Evolutionary conservation across 2,888 invertebrate genomes (phyloP), one percentile per base, ranked within the genome.

Genomic region (Agrotis ipsilon): DNA sequence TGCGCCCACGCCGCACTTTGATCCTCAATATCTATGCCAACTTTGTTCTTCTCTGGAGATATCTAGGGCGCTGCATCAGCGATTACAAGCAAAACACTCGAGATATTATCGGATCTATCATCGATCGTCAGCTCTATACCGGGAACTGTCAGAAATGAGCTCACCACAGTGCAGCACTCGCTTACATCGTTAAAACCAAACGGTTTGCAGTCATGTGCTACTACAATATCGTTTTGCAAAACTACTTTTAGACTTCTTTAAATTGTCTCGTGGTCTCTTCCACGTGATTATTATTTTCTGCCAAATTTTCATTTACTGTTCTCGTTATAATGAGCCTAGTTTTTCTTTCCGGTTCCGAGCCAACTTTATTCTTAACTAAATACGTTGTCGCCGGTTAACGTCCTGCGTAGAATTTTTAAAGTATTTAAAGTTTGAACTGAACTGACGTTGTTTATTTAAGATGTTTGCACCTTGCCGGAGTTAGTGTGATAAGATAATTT

Each of bases 1-100:
- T 87, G 92, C 95, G 94, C 95, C 95, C 94, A 95, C 95, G 92
- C 92, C 89, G 94, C 94, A 95, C 95, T 95, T 95, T 95, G 95
- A 94, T 95, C 94, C 92, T 89, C 91, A 87, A 92, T 91, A 92
- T 95, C 94, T 94, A 96, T 95, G 96, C 96, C 96, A 96, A 95
- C 93, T 94, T 91, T 91, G 93, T 94, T 94, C 93, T 93, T 90
- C 93, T 91, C 91, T 92, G 91, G 93, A 92, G 88, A 92, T 92
- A 94, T 94, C 93, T 94, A 93, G 93, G 92, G 86, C 94, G 90
- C 88, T 93, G 91, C 91, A 92, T 90, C 91, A 87, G 87, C 83
- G 87, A 84, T 89, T 87, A 87, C 88, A 79, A 85, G 84, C 87
- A 88, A 87, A 84, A 87, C 86, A 87, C 87, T 89, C 79, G 83